Base-by-base conservation (phyloP, 2,888 invertebrate genomes). In the Tinea semifulvella region DNA sequence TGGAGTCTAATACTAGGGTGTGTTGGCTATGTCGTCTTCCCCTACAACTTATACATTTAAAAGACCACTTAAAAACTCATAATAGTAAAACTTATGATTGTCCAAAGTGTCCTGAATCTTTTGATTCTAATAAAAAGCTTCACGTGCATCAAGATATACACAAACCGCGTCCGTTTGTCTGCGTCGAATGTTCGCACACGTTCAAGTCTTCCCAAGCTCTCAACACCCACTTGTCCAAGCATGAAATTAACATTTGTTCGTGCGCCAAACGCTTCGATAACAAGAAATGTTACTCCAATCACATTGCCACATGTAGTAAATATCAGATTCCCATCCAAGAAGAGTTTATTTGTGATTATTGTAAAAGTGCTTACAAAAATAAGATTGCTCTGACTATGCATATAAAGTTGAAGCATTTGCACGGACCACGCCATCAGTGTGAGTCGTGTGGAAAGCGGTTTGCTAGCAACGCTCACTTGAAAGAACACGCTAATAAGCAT, bases 391-490 rank as follows among this genome's bases (percentile, higher is more conserved):
- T 71, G 0, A 56, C 49, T 31, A 19, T 46, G 1, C 68, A 66
- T 49, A 68, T 68, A 35, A 50, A 51, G 3, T 28, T 50, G 1
- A 47, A 40, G 0, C 71, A 71, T 44, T 44, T 54, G 1, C 43
- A 49, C 2, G 56, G 54, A 0, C 42, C 11, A 11, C 26, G 26
- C 2, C 26, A 31, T 4, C 31, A 31, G 7, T 36, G 36, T 10
- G 60, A 66, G 0, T 47, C 50, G 2, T 71, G 71, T 20, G 71
- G 65, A 0, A 71, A 68, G 25, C 53, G 50, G 6, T 63, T 64
- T 10, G 46, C 49, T 0, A 62, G 53, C 26, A 50, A 46, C 0
- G 48, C 50, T 0, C 58, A 59, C 49, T 55, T 71, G 25, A 11
- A 44, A 0, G 71, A 71, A 35, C 71, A 71, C 31, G 48, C 48